Evolutionary conservation across 2,888 invertebrate genomes (phyloP).

Genomic region (Drosophila gaucha): DNA sequence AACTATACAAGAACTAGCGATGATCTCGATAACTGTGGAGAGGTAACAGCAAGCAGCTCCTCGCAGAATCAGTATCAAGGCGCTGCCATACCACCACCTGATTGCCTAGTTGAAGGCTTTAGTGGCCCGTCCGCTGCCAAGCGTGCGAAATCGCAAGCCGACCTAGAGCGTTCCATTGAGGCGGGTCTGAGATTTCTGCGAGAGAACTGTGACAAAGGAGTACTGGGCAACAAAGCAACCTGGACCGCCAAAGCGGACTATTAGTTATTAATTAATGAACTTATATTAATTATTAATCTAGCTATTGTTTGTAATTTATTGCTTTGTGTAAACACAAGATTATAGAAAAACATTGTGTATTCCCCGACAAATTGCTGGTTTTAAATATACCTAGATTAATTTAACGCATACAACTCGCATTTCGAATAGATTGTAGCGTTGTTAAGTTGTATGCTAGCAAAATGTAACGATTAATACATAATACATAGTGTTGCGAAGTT

Average conservation of each 20-base stretch:
- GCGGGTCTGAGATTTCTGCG: conserved; percentile 86
- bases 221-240: conserved; percentile 78
- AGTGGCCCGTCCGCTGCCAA: conserved; percentile 60
- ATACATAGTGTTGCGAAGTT: conserved; percentile 7
- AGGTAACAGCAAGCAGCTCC: conserved; percentile 13
- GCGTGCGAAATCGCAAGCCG: conserved; percentile 57
- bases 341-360: conserved; percentile 50
- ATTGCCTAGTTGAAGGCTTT: conserved; percentile 87
- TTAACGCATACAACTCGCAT: conserved; percentile 21
- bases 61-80: conserved; percentile 67
- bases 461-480: conserved; percentile 42
- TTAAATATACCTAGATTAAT: conserved; percentile 17
- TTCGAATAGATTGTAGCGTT: conserved; percentile 10
- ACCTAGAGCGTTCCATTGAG: conserved; percentile 86
- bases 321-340: conserved; percentile 63
- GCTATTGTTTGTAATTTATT: conserved; percentile 53
- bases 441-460: conserved; percentile 31
- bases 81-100: conserved; percentile 88
- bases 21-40: conserved; percentile 8
- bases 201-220: conserved; percentile 85
- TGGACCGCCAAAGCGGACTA: conserved; percentile 84
- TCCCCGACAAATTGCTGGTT: conserved; percentile 39
- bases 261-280: conserved; percentile 38
- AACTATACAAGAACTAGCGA: conserved; percentile 46
- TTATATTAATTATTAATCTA: not conserved